Percentiles rank a stretch among this genome's conserved stretches.
Evolutionary conservation across 2,797 vertebrate species (phyloP).

Genomic region (Monodelphis domestica): DNA sequence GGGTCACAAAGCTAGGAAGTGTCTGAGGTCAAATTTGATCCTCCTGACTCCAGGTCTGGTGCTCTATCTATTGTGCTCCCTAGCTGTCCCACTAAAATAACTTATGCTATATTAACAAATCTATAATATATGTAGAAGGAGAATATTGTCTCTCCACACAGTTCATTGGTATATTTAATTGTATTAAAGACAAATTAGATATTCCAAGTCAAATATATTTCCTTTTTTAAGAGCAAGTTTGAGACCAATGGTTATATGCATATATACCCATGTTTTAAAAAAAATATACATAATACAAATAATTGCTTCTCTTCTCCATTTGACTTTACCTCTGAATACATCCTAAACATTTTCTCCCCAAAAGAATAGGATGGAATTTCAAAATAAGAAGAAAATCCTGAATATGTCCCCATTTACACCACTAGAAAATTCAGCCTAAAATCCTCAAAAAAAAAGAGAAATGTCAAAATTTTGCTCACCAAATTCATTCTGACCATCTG

Average conservation of each 20-base stretch:
- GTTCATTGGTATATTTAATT: background rate
- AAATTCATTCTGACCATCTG: conserved; percentile 3
- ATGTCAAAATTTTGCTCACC: background rate
- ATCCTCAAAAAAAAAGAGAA: background rate
- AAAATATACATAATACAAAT: background rate
- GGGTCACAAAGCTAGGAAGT: too few species aligned
- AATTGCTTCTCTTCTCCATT: background rate
- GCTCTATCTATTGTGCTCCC: too few species aligned
- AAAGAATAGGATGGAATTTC: background rate
- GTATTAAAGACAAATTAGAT: background rate
- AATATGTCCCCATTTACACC: background rate
- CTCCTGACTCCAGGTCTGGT: too few species aligned
- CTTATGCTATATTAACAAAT: background rate
- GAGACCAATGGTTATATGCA: background rate
- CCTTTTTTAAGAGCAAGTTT: background rate
- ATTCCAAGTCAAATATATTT: background rate
- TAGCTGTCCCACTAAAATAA: background rate
- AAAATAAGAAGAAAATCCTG: background rate
- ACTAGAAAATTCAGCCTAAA: background rate
- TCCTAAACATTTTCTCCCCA: background rate
- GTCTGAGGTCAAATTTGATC: too few species aligned
- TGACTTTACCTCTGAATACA: background rate
- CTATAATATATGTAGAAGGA: background rate
- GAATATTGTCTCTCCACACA: background rate
- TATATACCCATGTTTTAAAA: too few species aligned